Evolutionary conservation across 2,797 vertebrate species (phyloP).

Genomic region (Sebastes wilsoni): DNA sequence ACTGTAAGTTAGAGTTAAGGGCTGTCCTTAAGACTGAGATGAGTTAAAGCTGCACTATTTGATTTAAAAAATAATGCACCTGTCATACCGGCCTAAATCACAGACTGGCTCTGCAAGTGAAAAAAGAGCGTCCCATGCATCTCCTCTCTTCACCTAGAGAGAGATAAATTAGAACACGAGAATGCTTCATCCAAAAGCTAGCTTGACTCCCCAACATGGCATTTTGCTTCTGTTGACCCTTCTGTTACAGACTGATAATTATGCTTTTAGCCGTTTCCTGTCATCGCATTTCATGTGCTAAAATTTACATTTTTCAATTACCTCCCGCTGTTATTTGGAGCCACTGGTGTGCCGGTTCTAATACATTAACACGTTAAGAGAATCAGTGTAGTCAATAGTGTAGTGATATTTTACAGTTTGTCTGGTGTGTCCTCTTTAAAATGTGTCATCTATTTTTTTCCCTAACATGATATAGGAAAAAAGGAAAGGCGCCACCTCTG

Average conservation of each 20-base stretch:
- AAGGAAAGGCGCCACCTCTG: background rate
- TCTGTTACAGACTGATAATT: conserved; percentile 11
- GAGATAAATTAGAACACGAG: conserved; percentile 3
- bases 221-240: conserved; percentile 3
- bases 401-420: background rate
- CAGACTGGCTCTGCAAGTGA: background rate
- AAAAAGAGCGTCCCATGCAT: background rate
- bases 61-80: conserved; percentile 8
- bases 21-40: background rate
- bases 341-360: background rate
- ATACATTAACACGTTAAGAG: background rate
- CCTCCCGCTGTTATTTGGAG: background rate
- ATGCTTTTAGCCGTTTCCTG: conserved; percentile 1
- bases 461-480: background rate
- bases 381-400: background rate
- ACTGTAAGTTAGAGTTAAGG: background rate
- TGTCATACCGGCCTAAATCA: conserved; percentile 7
- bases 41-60: conserved; percentile 16
- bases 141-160: background rate
- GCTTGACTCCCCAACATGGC: conserved; percentile 1
- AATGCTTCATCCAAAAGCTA: conserved; percentile 1
- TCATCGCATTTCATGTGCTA: background rate
- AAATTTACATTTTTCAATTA: conserved; percentile 18
- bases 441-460: background rate
- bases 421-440: background rate